These are phyloP conservation scores for Plagiodera versicolora DNA, from an alignment of 2,888 invertebrate species.

Conservation along the genomic window DNA sequence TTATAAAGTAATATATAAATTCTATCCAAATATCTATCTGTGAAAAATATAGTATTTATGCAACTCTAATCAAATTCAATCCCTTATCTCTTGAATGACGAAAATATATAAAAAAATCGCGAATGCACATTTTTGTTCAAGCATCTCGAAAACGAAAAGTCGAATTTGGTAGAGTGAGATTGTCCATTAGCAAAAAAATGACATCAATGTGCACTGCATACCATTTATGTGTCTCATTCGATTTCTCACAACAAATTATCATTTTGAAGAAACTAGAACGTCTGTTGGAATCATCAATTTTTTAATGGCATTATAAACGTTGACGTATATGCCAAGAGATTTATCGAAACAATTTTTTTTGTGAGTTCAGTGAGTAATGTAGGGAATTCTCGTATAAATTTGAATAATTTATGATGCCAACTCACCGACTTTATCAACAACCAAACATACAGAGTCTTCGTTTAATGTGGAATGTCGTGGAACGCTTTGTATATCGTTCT, in stretches of 20 bases:
- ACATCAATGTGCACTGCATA: too few relatives aligned
- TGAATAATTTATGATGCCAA: background rate
- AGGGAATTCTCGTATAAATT: conserved; percentile 2
- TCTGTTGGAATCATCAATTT: conserved; percentile 36
- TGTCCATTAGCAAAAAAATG: too few relatives aligned
- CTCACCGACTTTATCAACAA: background rate
- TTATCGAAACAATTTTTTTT: conserved; percentile 15
- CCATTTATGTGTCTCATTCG: conserved; percentile 7
- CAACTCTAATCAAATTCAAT: too few relatives aligned
- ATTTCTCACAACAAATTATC: conserved; percentile 30
- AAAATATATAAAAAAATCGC: too few relatives aligned
- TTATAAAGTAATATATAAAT: too few relatives aligned
- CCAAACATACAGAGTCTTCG: background rate
- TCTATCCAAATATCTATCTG: too few relatives aligned
- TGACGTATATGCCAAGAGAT: conserved; percentile 18
- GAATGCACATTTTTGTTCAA: too few relatives aligned
- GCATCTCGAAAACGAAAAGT: too few relatives aligned
- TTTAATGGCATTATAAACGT: conserved; percentile 10
- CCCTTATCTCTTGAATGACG: too few relatives aligned
- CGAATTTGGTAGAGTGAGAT: too few relatives aligned
- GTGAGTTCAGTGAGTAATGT: background rate
- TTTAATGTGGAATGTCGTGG: background rate
- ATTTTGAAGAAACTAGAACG: conserved; percentile 26
- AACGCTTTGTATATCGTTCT: background rate
- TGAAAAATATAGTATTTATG: too few relatives aligned